A percentile compares a stretch with the other conserved stretches of the same genome.
phyloP scores from a whole-genome alignment of 2,113 vertebrate genomes.

The Chaetura pelagica region DNA sequence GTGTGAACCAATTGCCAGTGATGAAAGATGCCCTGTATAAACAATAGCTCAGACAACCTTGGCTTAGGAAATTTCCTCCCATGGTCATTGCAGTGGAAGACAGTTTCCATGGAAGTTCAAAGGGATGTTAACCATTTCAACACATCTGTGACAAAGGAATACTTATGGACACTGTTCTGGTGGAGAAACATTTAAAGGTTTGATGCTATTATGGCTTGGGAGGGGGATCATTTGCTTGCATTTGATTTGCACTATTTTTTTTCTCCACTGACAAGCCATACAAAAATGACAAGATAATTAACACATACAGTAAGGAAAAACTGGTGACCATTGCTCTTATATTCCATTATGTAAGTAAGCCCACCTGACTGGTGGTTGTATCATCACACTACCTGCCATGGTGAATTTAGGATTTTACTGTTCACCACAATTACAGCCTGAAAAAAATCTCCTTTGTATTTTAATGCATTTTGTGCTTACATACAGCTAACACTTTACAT shows the following conservation, averaged over 20 bases:
- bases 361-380: slow-evolving; percentile 72
- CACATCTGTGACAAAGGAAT: slow-evolving; percentile 68
- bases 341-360: slow-evolving; percentile 70
- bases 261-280: slow-evolving; percentile 67
- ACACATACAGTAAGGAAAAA: slow-evolving; percentile 74
- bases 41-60: slow-evolving; percentile 73
- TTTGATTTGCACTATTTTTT: slow-evolving; percentile 28
- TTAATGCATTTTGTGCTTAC: slow-evolving; percentile 80
- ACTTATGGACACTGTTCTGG: slow-evolving; percentile 41
- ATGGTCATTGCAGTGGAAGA: slow-evolving; percentile 85
- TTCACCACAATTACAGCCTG: slow-evolving; percentile 76
- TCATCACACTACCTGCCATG: slow-evolving; percentile 81
- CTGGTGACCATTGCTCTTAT: slow-evolving; percentile 75
- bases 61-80: slow-evolving; percentile 77
- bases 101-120: slow-evolving; percentile 84
- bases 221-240: background rate
- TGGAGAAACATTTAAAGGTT: slow-evolving; percentile 61
- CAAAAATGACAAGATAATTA: slow-evolving; percentile 68
- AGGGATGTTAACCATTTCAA: slow-evolving; percentile 74
- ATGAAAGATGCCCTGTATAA: slow-evolving; percentile 50
- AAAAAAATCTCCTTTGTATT: slow-evolving; percentile 77
- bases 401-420: slow-evolving; percentile 61
- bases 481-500: slow-evolving; percentile 80
- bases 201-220: slow-evolving; percentile 69
- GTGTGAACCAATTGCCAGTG: slow-evolving; percentile 70